A percentile compares a stretch with the other conserved stretches of the same genome.
phyloP scores from a whole-genome alignment of 1,140 invertebrate species.

The Zaprionus tsacasi region DNA sequence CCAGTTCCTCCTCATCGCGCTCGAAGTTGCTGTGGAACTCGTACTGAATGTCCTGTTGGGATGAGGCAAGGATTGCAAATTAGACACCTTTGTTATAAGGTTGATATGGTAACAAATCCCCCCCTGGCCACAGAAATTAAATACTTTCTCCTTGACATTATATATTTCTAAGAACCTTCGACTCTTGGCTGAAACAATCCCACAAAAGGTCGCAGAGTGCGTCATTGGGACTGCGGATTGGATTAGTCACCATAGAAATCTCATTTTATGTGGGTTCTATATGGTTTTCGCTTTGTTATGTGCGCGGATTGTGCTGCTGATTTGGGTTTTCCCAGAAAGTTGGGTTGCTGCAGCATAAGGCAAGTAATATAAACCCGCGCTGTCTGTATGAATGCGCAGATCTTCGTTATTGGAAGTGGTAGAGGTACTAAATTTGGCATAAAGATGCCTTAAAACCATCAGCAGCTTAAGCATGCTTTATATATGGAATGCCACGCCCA shows the following conservation, averaged over 20 bases:
- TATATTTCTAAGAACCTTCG: too few species aligned
- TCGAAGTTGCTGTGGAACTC: conserved; percentile 82
- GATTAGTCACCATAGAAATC: not conserved
- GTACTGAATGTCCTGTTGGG: conserved; percentile 76
- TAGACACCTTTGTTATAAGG: not conserved
- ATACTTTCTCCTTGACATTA: not conserved
- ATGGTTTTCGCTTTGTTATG: not conserved
- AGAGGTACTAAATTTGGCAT: not conserved
- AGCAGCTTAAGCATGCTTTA: not conserved
- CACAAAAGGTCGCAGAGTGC: not conserved
- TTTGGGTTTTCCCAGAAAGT: not conserved
- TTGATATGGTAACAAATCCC: not conserved
- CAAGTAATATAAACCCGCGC: not conserved
- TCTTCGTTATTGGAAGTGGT: not conserved
- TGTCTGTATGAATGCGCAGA: not conserved
- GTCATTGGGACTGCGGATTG: not conserved
- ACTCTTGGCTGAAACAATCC: not conserved
- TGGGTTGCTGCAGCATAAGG: not conserved
- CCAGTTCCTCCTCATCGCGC: conserved; percentile 74
- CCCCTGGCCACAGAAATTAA: not conserved
- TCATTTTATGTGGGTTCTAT: not conserved
- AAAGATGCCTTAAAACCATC: not conserved
- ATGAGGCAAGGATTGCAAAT: not conserved
- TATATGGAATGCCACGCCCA: not conserved
- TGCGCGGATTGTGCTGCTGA: not conserved